These are phyloP conservation scores for Bombylius discolor DNA, from an alignment of 2,888 invertebrate genomes.

Conservation along the genomic window DNA sequence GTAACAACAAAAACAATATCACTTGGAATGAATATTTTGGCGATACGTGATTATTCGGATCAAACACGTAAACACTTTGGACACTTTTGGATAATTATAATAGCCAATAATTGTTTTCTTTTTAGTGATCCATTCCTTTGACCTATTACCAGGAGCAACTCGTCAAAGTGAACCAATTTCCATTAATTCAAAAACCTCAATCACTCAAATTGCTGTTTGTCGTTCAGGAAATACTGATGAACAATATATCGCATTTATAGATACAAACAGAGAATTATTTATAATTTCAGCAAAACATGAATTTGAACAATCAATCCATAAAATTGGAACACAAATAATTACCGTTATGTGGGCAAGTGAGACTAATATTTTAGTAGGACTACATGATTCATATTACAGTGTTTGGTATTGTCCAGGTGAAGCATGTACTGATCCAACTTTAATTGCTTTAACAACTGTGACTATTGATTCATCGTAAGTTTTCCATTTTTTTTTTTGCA, in stretches of 20 bases:
- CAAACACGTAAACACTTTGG: conserved; percentile 48
- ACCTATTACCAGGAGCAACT: conserved; percentile 45
- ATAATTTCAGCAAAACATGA: conserved; percentile 45
- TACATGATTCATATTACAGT: conserved; percentile 63
- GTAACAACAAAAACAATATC: conserved; percentile 64
- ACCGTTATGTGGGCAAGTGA: conserved; percentile 52
- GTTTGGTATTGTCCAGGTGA: conserved; percentile 73
- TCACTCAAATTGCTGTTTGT: conserved; percentile 73
- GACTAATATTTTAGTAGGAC: conserved; percentile 63
- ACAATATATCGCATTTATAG: conserved; percentile 75
- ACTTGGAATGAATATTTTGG: conserved; percentile 75
- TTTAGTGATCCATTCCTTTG: conserved; percentile 73
- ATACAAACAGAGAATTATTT: conserved; percentile 78
- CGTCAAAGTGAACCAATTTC: conserved; percentile 55
- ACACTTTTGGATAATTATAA: too few relatives aligned
- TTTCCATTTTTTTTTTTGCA: not conserved
- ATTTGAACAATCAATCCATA: conserved; percentile 14
- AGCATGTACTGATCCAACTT: conserved; percentile 55
- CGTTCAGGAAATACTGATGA: conserved; percentile 59
- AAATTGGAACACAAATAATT: conserved; percentile 40
- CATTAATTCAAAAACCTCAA: conserved; percentile 47
- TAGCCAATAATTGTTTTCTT: conserved; percentile 15
- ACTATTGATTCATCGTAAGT: conserved; percentile 39
- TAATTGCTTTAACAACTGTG: conserved; percentile 49
- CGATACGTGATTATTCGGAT: conserved; percentile 73